These are phyloP conservation scores for Sminthurinus aureus DNA, from an alignment of 2,888 invertebrate genomes.

Conservation along the genomic window DNA sequence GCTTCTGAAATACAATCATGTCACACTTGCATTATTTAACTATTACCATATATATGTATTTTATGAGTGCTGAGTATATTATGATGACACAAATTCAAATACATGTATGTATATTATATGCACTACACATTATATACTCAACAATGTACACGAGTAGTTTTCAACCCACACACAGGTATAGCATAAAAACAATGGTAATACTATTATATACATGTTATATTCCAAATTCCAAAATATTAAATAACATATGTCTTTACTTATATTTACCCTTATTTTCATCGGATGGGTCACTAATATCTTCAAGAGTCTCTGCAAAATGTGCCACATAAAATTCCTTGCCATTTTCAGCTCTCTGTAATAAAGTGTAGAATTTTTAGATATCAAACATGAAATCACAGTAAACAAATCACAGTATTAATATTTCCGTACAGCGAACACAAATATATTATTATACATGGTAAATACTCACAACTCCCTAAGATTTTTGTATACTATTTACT, in stretches of 20 bases:
- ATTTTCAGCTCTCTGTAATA: slow-evolving; percentile 48
- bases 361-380: slow-evolving; percentile 6
- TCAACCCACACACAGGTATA: too few relatives aligned
- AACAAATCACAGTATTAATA: background rate
- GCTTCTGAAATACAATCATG: background rate
- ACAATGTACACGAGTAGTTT: too few relatives aligned
- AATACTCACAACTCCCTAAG: background rate
- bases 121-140: too few relatives aligned
- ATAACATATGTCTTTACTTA: background rate
- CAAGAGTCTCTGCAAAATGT: slow-evolving; percentile 54
- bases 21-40: too few relatives aligned
- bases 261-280: slow-evolving; percentile 21
- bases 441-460: slow-evolving; percentile 1
- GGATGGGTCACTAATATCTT: slow-evolving; percentile 11
- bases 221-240: background rate
- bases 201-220: too few relatives aligned
- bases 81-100: too few relatives aligned
- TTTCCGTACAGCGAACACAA: too few relatives aligned
- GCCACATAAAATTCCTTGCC: slow-evolving; percentile 49
- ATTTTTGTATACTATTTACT: background rate
- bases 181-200: too few relatives aligned
- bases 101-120: too few relatives aligned
- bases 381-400: too few relatives aligned
- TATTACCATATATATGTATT: too few relatives aligned
- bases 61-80: too few relatives aligned